Percentiles rank a stretch among this genome's conserved stretches.
phyloP scores from a whole-genome alignment of 2,113 vertebrate species.

The Balaeniceps rex region DNA sequence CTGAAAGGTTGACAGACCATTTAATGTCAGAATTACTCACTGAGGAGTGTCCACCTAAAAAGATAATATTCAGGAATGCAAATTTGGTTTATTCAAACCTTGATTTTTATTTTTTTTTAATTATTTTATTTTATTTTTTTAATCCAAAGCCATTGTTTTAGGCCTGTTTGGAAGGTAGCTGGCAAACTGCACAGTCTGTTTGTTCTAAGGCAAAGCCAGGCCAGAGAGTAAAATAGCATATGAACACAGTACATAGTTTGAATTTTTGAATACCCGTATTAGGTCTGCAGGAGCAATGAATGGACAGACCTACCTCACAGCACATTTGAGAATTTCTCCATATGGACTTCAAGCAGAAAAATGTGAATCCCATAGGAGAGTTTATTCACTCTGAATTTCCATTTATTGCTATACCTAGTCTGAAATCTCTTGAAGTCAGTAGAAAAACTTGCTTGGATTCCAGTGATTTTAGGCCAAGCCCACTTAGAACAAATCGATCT shows the following conservation, averaged over 20 bases:
- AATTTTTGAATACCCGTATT: not conserved
- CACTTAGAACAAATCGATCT: not conserved
- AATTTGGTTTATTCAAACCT: not conserved
- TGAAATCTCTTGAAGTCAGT: not conserved
- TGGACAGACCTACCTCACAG: not conserved
- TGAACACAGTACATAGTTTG: not conserved
- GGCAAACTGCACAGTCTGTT: not conserved
- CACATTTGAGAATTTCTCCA: not conserved
- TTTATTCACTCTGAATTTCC: not conserved
- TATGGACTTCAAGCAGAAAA: not conserved
- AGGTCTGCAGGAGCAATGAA: not conserved
- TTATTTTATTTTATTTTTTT: not conserved
- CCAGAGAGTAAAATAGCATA: not conserved
- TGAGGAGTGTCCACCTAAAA: not conserved
- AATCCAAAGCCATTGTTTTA: not conserved
- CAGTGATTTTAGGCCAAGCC: not conserved
- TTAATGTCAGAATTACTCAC: not conserved
- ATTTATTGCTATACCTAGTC: not conserved
- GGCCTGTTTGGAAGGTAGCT: not conserved
- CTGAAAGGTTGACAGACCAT: not conserved
- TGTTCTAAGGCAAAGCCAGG: not conserved
- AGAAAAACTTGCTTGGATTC: not conserved
- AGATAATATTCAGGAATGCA: not conserved
- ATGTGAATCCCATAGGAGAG: not conserved
- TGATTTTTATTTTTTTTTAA: not conserved